Base-by-base conservation (phyloP, 2,888 invertebrate genomes). In the Apodemia zela region DNA sequence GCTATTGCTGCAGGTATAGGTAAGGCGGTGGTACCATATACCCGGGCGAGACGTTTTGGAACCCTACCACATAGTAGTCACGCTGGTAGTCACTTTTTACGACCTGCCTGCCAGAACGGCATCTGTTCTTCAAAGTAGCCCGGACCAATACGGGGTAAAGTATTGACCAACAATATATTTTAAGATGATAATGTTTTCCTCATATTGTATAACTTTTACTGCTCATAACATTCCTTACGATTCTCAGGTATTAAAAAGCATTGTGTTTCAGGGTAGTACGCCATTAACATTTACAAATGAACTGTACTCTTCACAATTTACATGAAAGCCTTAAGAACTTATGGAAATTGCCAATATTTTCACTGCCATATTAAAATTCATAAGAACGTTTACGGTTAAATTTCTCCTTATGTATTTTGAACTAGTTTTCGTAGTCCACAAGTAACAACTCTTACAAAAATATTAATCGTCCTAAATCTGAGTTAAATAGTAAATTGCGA, bases 291-390 rank as follows among this genome's bases (percentile, higher is more conserved):
- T 54, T 54, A 54, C 54, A 25, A 54, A 54, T 54, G 25, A 54
- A 54, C 54, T 25, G 54, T 54, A 21, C 54, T 54, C 54, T 54
- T 25, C 54, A 21, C 42, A 42, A 42, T 42, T 42, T 42, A 42
- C 54, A 54, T 54, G 15, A 54, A 25, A 54, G 54, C 54, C 54
- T 54, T 54, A 54, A 54, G 54, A 25, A 54, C 21, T 54, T 54
- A 54, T 54, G 54, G 54, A 54, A 54, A 54, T 54, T 21, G 54
- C 6, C 7, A 13, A 54, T 54, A 54, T 54, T 54, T 54, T 54
- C 54, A 25, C 54, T 21, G 11, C 21, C 18, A 54, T 25, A 54
- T 54, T 54, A 25, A 54, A 54, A 54, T 54, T 54, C 54, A 25
- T 54, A 54, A 54, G 54, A 54, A 54, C 15, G 11, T 51, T 17